A percentile compares a stretch with the other conserved stretches of the same genome.
These are phyloP conservation scores for Apostichopus californicus DNA, from an alignment of 35 echinoderm and acorn worm species.

Conservation along the genomic window DNA sequence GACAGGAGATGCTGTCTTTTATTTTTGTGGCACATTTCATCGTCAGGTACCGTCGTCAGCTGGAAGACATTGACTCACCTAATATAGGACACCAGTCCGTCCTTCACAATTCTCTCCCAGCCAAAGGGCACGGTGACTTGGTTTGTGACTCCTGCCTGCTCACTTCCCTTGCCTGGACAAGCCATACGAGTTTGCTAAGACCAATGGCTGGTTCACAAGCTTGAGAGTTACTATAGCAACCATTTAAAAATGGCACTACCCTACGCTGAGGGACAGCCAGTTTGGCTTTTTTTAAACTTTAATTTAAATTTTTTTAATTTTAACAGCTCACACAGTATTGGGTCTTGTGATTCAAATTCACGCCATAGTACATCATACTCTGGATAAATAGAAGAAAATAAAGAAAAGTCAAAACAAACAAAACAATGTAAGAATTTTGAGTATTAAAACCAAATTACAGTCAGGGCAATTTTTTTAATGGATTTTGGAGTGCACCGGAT, in stretches of 20 bases:
- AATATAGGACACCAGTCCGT: constrained; percentile 27
- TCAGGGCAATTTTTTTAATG: too few relatives aligned
- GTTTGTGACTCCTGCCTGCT: background rate
- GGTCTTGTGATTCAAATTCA: background rate
- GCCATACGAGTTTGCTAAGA: constrained; percentile 36
- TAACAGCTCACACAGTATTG: background rate
- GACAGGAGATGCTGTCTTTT: too few relatives aligned
- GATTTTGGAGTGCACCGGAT: too few relatives aligned
- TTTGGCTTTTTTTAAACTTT: background rate
- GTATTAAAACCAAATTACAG: too few relatives aligned
- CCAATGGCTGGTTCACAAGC: constrained; percentile 20
- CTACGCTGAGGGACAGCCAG: constrained; percentile 23
- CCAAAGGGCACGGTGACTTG: constrained; percentile 19
- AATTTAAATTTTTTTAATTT: background rate
- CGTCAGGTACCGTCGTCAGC: too few relatives aligned
- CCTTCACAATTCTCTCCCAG: constrained; percentile 41
- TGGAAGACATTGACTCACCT: constrained; percentile 8
- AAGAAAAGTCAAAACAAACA: too few relatives aligned
- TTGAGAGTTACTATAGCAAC: constrained; percentile 39
- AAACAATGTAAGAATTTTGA: too few relatives aligned
- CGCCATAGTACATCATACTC: background rate
- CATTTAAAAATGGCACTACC: constrained; percentile 11
- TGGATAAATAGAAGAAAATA: background rate
- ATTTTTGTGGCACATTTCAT: too few relatives aligned
- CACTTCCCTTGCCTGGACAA: background rate